Conservation (phyloP, 2,888 invertebrate species). For the Eustalomyia histrio region DNA sequence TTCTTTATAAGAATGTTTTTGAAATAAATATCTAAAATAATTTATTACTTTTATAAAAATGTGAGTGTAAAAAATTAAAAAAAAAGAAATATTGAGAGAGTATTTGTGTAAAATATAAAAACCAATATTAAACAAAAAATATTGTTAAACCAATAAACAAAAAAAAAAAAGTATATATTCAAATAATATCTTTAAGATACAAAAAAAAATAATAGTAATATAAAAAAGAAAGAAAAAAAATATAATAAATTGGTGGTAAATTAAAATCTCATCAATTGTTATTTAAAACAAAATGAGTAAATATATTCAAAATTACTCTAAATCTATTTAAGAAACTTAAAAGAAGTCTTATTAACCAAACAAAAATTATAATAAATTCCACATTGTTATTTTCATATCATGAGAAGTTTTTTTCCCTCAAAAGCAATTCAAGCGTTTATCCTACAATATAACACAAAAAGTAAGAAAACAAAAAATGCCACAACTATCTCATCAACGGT, state of each 20-base stretch:
- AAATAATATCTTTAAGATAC: constrained; percentile 33
- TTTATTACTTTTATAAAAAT: background rate
- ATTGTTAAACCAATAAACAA: background rate
- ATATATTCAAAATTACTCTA: constrained; percentile 20
- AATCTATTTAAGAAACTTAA: constrained; percentile 22
- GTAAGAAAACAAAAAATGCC: constrained; percentile 42
- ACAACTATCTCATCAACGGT: constrained; percentile 66
- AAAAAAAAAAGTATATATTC: background rate
- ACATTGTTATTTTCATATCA: constrained; percentile 29
- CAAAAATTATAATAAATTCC: constrained; percentile 46
- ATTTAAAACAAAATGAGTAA: constrained; percentile 33
- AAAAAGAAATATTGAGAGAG: background rate
- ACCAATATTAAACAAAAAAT: constrained; percentile 13
- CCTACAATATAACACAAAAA: constrained; percentile 25
- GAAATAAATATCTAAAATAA: no score
- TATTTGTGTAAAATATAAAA: background rate
- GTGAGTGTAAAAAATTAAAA: background rate
- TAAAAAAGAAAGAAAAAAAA: background rate
- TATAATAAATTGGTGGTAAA: constrained; percentile 4
- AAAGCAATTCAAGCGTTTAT: constrained; percentile 63
- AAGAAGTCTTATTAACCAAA: constrained; percentile 39
- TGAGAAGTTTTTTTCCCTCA: constrained; percentile 22
- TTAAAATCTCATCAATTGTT: constrained; percentile 47
- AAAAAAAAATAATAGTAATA: background rate
- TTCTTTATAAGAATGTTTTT: background rate